phyloP scores from a whole-genome alignment of 2,888 invertebrate genomes.

The Tetramorium bicarinatum region DNA sequence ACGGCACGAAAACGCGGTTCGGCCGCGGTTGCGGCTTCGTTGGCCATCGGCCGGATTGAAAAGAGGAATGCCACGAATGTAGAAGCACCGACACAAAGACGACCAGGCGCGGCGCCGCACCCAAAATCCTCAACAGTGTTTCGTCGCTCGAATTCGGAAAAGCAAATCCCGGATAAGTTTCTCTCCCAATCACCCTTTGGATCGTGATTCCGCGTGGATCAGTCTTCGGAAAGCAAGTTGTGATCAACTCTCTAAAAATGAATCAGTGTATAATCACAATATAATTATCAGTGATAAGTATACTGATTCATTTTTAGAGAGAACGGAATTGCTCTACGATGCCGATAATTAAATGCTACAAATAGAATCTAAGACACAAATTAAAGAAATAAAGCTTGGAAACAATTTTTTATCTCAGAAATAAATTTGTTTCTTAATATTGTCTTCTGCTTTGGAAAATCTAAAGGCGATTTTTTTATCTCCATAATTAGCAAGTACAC shows the following conservation, averaged over 20 bases:
- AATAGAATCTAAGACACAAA: not conserved
- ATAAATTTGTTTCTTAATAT: not conserved
- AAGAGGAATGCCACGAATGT: slow-evolving; percentile 45
- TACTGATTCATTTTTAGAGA: no score
- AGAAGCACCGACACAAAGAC: slow-evolving; percentile 65
- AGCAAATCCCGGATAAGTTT: slow-evolving; percentile 25
- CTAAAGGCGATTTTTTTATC: not conserved
- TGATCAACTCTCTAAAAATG: no score
- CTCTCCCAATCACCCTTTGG: not conserved
- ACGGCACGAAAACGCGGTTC: slow-evolving; percentile 60
- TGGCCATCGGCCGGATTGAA: slow-evolving; percentile 54
- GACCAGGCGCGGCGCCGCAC: slow-evolving; percentile 57
- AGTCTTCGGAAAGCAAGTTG: not conserved
- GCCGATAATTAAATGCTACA: not conserved
- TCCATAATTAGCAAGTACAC: not conserved
- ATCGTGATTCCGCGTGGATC: not conserved
- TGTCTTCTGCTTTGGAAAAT: not conserved
- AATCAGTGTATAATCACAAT: no score
- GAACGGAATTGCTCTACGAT: not conserved
- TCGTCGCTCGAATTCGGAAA: slow-evolving; percentile 56
- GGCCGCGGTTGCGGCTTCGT: slow-evolving; percentile 65
- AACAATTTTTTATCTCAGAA: not conserved
- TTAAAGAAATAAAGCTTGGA: not conserved
- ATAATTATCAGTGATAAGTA: no score
- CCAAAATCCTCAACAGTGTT: slow-evolving; percentile 49